These are phyloP conservation scores for Apamea anceps DNA, from an alignment of 2,888 invertebrate genomes.

Conservation along the genomic window DNA sequence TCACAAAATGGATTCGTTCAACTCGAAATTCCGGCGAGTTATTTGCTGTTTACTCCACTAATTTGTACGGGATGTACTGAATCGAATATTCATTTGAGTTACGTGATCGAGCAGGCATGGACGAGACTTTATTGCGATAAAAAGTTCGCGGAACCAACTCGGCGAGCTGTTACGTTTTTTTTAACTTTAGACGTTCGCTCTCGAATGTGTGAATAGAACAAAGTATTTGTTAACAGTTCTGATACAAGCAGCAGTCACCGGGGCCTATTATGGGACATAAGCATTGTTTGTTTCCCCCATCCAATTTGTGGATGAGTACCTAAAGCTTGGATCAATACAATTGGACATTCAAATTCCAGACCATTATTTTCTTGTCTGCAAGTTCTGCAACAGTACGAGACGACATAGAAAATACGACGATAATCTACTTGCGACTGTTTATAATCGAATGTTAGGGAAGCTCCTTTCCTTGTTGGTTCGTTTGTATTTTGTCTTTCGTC, in stretches of 20 bases:
- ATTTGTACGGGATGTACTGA: conserved; percentile 25
- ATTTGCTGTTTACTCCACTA: conserved; percentile 17
- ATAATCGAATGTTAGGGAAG: background rate
- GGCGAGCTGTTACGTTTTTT: background rate
- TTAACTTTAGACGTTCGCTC: background rate
- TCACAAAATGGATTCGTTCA: conserved; percentile 39
- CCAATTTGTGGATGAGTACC: background rate
- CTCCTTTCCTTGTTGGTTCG: background rate
- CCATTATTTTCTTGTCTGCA: background rate
- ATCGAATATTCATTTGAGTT: conserved; percentile 32
- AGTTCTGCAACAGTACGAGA: background rate
- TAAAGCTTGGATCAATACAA: conserved; percentile 9
- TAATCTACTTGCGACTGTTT: background rate
- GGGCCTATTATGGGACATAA: background rate
- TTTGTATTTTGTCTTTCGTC: background rate
- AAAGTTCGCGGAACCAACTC: conserved; percentile 17
- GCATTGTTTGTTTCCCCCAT: background rate
- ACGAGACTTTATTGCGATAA: conserved; percentile 10
- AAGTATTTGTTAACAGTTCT: conserved; percentile 3
- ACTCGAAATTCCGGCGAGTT: conserved; percentile 23
- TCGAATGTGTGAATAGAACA: background rate
- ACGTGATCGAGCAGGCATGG: conserved; percentile 11
- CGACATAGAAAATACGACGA: background rate
- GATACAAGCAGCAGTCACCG: background rate
- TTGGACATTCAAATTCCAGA: background rate